phyloP scores from a whole-genome alignment of 2,113 vertebrate genomes.

The Labeo rohita region DNA sequence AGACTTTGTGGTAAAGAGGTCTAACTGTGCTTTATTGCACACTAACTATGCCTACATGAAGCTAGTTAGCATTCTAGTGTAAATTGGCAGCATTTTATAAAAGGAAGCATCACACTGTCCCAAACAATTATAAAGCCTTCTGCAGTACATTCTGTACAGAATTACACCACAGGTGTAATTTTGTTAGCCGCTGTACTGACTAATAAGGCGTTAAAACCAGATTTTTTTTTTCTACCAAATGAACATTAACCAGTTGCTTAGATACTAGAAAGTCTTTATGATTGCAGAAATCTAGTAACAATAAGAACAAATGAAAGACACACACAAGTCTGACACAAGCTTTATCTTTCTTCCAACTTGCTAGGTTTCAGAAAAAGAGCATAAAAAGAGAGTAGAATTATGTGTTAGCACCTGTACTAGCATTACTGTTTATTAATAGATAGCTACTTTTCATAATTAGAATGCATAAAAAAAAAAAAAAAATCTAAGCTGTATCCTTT shows the following conservation, averaged over 20 bases:
- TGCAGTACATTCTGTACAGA: background rate
- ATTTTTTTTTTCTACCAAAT: background rate
- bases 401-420: background rate
- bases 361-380: background rate
- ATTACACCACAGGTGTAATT: background rate
- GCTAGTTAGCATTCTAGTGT: conserved; percentile 18
- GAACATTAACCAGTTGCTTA: conserved; percentile 13
- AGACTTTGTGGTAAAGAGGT: background rate
- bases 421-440: background rate
- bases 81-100: conserved; percentile 13
- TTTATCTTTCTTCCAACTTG: background rate
- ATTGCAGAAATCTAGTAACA: background rate
- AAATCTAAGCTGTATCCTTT: background rate
- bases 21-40: background rate
- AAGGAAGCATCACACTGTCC: background rate
- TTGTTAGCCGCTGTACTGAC: background rate
- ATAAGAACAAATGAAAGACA: too few species aligned
- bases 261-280: background rate
- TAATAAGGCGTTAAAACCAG: background rate
- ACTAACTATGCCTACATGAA: background rate
- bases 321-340: background rate
- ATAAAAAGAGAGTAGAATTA: background rate
- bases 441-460: background rate
- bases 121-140: background rate
- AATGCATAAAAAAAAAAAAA: too few species aligned